Evolutionary conservation across 2,797 vertebrate genomes (phyloP).

Genomic region (Lateolabrax maculatus): DNA sequence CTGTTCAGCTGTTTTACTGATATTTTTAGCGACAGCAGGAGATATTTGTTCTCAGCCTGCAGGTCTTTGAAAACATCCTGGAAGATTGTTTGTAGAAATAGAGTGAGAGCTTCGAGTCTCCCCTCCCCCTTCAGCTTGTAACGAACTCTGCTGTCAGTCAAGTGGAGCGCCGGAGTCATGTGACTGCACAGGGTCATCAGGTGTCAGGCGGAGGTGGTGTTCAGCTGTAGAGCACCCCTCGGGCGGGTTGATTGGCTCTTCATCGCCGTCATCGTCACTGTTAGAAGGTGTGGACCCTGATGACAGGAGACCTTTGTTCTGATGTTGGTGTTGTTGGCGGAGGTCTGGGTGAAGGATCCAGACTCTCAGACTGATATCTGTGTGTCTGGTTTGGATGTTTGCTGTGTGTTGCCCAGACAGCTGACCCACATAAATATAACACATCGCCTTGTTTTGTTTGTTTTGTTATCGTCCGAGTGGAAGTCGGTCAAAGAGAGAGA

Average conservation of each 20-base stretch:
- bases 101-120: neutral
- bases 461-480: too few species aligned
- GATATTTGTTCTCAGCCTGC: neutral
- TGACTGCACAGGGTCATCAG: conserved; percentile 11
- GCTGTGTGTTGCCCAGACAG: neutral
- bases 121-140: neutral
- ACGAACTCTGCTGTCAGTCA: conserved; percentile 17
- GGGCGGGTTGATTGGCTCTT: neutral
- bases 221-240: neutral
- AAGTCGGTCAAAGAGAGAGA: neutral
- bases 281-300: neutral
- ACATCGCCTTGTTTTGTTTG: neutral
- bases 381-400: neutral
- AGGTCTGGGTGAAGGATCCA: neutral
- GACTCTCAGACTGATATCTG: neutral
- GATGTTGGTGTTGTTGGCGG: neutral
- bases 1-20: too few species aligned
- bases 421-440: neutral
- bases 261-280: neutral
- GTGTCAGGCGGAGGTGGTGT: conserved; percentile 7
- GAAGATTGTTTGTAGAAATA: neutral
- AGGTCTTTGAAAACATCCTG: too few species aligned
- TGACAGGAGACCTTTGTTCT: conserved; percentile 20
- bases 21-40: too few species aligned
- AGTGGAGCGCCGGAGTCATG: neutral